Evolutionary conservation across 2,797 vertebrate species (phyloP).

Genomic region (Nothura maculosa): DNA sequence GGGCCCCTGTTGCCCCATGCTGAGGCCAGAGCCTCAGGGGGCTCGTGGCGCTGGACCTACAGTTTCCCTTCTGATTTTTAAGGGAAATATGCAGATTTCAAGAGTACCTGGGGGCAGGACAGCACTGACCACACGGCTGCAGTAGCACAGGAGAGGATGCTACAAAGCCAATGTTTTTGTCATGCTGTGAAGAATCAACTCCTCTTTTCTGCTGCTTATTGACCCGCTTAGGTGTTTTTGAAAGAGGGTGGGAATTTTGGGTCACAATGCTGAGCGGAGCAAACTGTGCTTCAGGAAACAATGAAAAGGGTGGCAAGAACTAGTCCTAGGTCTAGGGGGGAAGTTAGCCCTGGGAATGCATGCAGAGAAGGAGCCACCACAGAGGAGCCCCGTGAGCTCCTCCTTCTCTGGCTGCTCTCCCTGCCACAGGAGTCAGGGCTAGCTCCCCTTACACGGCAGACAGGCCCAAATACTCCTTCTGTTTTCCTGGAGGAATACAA

Average conservation of each 20-base stretch:
- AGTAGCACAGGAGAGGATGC: neutral
- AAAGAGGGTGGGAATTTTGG: neutral
- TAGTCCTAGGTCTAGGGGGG: neutral
- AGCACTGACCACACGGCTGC: neutral
- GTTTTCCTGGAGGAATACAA: neutral
- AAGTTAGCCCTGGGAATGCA: neutral
- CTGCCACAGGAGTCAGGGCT: neutral
- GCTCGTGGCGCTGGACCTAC: neutral
- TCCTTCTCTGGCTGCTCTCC: neutral
- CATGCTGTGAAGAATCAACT: neutral
- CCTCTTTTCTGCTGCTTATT: neutral
- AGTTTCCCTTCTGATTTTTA: neutral
- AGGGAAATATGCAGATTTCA: neutral
- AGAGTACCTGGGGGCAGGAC: neutral
- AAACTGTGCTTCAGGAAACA: neutral
- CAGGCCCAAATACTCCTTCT: neutral
- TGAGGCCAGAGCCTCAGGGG: neutral
- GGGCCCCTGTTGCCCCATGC: too few species aligned
- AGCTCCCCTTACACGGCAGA: neutral
- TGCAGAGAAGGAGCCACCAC: neutral
- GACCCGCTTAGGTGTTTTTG: neutral
- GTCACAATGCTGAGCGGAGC: neutral
- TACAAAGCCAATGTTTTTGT: accelerated
- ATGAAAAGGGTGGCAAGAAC: neutral
- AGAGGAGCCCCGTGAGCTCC: neutral